A percentile compares a stretch with the other conserved stretches of the same genome.
Evolutionary conservation across 2,888 invertebrate genomes (phyloP).

Genomic region (Unio delphinus): DNA sequence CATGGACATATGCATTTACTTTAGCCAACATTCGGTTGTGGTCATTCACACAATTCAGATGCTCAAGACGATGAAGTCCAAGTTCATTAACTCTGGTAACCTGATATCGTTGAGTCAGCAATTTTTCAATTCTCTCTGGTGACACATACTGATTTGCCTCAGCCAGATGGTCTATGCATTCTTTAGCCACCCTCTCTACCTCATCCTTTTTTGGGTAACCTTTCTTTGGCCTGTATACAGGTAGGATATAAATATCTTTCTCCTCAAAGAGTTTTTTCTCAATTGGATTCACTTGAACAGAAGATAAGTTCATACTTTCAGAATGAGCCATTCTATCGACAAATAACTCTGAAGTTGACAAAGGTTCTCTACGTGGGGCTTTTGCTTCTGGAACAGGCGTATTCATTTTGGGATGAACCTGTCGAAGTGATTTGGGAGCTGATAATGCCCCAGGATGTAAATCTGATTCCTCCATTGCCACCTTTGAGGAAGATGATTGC

Average conservation of each 20-base stretch:
- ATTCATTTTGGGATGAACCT: too few relatives aligned
- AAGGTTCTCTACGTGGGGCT: too few relatives aligned
- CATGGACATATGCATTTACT: constrained; percentile 62
- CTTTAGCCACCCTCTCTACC: constrained; percentile 54
- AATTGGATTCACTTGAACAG: constrained; percentile 13
- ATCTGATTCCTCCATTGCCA: too few relatives aligned
- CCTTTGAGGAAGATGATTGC: too few relatives aligned
- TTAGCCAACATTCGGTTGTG: constrained; percentile 44
- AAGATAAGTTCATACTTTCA: too few relatives aligned
- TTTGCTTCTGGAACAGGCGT: too few relatives aligned
- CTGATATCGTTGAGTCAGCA: constrained; percentile 49
- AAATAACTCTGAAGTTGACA: too few relatives aligned
- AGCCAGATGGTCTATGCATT: constrained; percentile 61
- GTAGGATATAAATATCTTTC: constrained; percentile 26
- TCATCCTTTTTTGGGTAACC: constrained; percentile 30
- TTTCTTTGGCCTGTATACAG: constrained; percentile 19
- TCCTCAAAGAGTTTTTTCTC: constrained; percentile 35
- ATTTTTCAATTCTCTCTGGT: constrained; percentile 51
- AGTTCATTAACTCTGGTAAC: constrained; percentile 22
- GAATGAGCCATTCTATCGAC: too few relatives aligned
- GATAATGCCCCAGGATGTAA: too few relatives aligned
- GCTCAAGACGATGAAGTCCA: constrained; percentile 26
- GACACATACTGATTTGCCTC: constrained; percentile 62
- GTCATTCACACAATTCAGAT: constrained; percentile 52
- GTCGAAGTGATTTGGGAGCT: too few relatives aligned